Evolutionary conservation across 1,140 invertebrate genomes (phyloP).

Genomic region (Coenobita brevimanus): DNA sequence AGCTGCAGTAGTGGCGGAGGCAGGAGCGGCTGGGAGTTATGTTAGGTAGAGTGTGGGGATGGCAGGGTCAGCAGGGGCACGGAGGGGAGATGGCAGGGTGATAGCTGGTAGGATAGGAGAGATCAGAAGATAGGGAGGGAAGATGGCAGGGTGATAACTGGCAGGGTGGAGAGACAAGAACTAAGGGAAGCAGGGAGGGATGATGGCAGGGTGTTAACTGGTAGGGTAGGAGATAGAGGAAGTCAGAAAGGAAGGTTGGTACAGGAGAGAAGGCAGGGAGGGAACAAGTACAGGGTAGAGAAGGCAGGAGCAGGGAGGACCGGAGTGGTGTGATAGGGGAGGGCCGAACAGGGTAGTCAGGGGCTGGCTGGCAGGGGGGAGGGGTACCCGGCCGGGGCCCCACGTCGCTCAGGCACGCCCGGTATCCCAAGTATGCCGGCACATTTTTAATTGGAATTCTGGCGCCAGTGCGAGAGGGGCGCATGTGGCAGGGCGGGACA

Average conservation of each 20-base stretch:
- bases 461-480: constrained; percentile 61
- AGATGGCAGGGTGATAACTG: neutral
- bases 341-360: neutral
- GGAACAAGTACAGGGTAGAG: neutral
- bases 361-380: neutral
- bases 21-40: neutral
- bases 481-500: constrained; percentile 36
- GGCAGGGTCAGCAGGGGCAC: neutral
- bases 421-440: constrained; percentile 70
- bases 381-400: constrained; percentile 6
- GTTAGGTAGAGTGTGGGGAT: neutral
- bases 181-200: neutral
- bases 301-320: neutral
- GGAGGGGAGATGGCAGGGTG: neutral
- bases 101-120: neutral
- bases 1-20: neutral
- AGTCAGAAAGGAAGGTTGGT: too few species aligned
- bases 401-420: constrained; percentile 66
- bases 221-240: neutral
- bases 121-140: neutral
- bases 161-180: neutral
- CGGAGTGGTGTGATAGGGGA: neutral
- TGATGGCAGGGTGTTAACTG: neutral
- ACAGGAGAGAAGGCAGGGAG: neutral
- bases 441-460: constrained; percentile 71